These are phyloP conservation scores for Drosophila ezoana DNA, from an alignment of 2,888 invertebrate genomes.

Conservation along the genomic window DNA sequence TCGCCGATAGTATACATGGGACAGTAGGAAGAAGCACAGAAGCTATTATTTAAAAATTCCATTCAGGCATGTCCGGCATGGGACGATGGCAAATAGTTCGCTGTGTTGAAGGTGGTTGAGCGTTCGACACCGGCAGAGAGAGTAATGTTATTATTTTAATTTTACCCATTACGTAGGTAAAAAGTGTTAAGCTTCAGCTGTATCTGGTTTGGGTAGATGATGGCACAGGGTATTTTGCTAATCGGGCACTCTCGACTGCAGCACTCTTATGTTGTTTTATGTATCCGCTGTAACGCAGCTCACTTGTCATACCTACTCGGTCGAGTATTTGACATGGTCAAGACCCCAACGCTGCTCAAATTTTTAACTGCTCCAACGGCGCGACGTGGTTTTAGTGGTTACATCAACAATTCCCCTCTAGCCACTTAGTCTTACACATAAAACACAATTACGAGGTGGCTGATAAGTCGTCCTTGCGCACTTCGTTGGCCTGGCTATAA, in stretches of 20 bases:
- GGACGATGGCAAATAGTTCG: too few species aligned
- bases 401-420: slow-evolving; percentile 3
- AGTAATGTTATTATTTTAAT: too few species aligned
- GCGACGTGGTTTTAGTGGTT: slow-evolving; percentile 24
- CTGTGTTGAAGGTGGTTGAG: too few species aligned
- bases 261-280: slow-evolving; percentile 5
- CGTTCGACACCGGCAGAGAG: too few species aligned
- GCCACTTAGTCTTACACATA: slow-evolving; percentile 10
- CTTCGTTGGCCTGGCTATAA: slow-evolving; percentile 23
- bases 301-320: slow-evolving; percentile 28
- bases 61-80: too few species aligned
- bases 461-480: slow-evolving; percentile 36
- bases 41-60: neutral
- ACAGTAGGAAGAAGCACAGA: neutral
- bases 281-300: slow-evolving; percentile 21
- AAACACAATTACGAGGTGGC: slow-evolving; percentile 27
- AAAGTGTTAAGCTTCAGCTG: too few species aligned
- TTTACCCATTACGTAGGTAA: too few species aligned
- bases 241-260: too few species aligned
- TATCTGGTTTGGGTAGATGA: too few species aligned
- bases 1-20: neutral
- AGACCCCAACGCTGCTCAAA: slow-evolving; percentile 48
- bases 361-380: slow-evolving; percentile 32
- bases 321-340: slow-evolving; percentile 45
- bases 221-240: too few species aligned